A percentile compares a stretch with the other conserved stretches of the same genome.
These are phyloP conservation scores for Hyphantria cunea DNA, from an alignment of 1,140 invertebrate genomes.

Conservation along the genomic window DNA sequence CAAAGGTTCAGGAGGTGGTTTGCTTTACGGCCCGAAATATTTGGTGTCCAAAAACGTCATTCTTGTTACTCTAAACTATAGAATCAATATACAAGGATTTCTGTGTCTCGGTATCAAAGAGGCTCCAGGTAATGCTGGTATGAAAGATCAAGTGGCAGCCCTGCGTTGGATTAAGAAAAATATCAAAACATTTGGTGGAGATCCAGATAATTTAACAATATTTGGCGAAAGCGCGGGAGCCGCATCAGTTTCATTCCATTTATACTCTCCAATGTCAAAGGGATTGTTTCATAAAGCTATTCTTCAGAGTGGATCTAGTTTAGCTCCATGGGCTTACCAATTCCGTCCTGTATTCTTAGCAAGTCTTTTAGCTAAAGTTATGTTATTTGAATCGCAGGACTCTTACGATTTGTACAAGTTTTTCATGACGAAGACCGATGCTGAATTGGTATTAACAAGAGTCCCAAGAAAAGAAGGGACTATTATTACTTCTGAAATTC, in stretches of 20 bases:
- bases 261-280: slow-evolving; percentile 80
- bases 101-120: slow-evolving; percentile 67
- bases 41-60: slow-evolving; percentile 85
- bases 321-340: slow-evolving; percentile 64
- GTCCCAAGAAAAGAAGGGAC: slow-evolving; percentile 52
- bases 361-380: slow-evolving; percentile 51
- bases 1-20: slow-evolving; percentile 56
- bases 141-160: slow-evolving; percentile 78
- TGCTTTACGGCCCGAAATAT: slow-evolving; percentile 82
- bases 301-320: slow-evolving; percentile 80
- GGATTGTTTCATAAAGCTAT: slow-evolving; percentile 82
- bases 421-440: slow-evolving; percentile 51
- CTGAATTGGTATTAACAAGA: slow-evolving; percentile 54
- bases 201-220: slow-evolving; percentile 70
- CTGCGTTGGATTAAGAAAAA: slow-evolving; percentile 76
- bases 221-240: slow-evolving; percentile 80
- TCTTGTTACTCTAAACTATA: slow-evolving; percentile 90
- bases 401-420: slow-evolving; percentile 54
- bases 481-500: slow-evolving; percentile 48
- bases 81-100: slow-evolving; percentile 84
- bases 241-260: slow-evolving; percentile 74
- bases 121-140: slow-evolving; percentile 74
- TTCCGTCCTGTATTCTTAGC: slow-evolving; percentile 54
- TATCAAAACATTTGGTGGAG: slow-evolving; percentile 72
- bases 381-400: slow-evolving; percentile 51